Percentiles rank a stretch among this genome's conserved stretches.
These are phyloP conservation scores for Rallus limicola DNA, from an alignment of 2,113 vertebrate genomes.

Conservation along the genomic window DNA sequence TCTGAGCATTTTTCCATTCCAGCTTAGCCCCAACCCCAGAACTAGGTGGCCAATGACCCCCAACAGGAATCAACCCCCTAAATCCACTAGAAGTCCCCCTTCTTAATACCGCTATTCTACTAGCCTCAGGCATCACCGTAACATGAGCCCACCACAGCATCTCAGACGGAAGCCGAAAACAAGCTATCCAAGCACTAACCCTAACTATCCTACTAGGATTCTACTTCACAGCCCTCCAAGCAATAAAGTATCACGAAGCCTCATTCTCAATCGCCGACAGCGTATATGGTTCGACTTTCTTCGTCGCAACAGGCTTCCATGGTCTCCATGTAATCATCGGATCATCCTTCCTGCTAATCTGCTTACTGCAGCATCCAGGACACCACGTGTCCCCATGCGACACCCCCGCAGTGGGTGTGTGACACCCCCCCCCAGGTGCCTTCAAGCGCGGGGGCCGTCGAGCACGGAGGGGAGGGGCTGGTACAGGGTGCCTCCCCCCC, in stretches of 20 bases:
- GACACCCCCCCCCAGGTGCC: too few species aligned
- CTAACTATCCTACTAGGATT: background rate
- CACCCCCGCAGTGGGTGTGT: too few species aligned
- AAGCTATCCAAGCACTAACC: background rate
- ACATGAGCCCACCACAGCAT: constrained; percentile 25
- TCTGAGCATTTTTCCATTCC: too few species aligned
- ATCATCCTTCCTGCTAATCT: rapidly evolving
- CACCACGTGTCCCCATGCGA: too few species aligned
- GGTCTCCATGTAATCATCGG: background rate
- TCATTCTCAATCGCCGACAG: background rate
- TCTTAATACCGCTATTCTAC: background rate
- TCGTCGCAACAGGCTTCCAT: constrained; percentile 21
- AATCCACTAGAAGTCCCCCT: background rate
- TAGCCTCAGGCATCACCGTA: background rate
- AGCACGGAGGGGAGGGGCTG: too few species aligned
- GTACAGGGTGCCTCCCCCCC: too few species aligned
- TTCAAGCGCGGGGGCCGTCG: too few species aligned
- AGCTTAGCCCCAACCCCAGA: background rate
- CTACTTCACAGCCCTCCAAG: background rate
- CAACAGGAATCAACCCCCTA: background rate
- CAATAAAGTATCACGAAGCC: constrained; percentile 36
- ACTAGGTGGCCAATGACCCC: background rate
- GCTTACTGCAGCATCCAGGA: too few species aligned
- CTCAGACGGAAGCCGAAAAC: background rate
- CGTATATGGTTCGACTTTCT: background rate